phyloP scores from a whole-genome alignment of 2,888 invertebrate species.

The Ectobius pallidus region DNA sequence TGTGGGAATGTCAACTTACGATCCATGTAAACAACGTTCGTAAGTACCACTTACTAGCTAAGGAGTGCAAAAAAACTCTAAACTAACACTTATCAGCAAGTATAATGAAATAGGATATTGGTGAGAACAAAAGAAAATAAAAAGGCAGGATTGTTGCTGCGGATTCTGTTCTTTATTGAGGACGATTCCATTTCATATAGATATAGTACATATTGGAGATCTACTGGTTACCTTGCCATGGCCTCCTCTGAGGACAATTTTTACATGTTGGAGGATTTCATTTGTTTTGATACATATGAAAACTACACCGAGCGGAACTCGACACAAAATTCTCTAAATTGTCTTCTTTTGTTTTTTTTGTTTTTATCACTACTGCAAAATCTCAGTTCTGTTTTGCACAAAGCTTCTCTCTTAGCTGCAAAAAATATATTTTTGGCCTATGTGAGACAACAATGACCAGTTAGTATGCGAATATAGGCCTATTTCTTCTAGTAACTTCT shows the following conservation, averaged over 20 bases:
- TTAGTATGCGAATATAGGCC: slow-evolving; percentile 8
- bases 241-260: background rate
- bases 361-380: background rate
- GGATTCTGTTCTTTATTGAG: slow-evolving; percentile 26
- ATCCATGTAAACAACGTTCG: too few species aligned
- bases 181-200: slow-evolving; percentile 13
- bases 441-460: slow-evolving; percentile 1
- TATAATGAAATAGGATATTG: too few species aligned
- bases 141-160: background rate
- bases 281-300: slow-evolving; percentile 10
- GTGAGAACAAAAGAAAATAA: too few species aligned
- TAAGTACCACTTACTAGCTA: too few species aligned
- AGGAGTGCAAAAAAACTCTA: too few species aligned
- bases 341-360: too few species aligned
- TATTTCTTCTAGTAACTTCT: background rate
- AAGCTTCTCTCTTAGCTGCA: slow-evolving; percentile 35
- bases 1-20: too few species aligned
- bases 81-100: too few species aligned
- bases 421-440: slow-evolving; percentile 38
- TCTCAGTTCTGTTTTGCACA: slow-evolving; percentile 38
- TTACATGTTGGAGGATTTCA: background rate
- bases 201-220: background rate
- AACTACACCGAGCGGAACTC: background rate
- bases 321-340: background rate
- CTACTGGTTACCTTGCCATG: background rate